These are phyloP conservation scores for Eurosta solidaginis DNA, from an alignment of 1,140 invertebrate species.

Conservation along the genomic window DNA sequence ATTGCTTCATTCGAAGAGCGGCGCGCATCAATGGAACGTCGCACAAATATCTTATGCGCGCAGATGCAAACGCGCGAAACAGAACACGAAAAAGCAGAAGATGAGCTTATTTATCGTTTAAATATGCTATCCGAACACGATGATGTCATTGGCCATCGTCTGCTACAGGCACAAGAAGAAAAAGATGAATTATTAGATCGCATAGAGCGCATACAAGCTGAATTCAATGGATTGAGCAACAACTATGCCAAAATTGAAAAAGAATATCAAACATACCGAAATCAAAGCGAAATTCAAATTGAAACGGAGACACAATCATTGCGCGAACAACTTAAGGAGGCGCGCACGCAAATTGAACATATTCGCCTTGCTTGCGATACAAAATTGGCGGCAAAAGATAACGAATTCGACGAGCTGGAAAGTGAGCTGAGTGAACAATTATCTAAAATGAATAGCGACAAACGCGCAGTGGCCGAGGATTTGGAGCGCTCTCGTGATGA, in stretches of 20 bases:
- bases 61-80: slow-evolving; percentile 64
- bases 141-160: slow-evolving; percentile 63
- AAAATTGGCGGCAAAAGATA: slow-evolving; percentile 62
- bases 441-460: slow-evolving; percentile 64
- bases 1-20: slow-evolving; percentile 64
- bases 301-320: slow-evolving; percentile 56
- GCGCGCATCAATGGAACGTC: slow-evolving; percentile 63
- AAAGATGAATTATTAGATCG: slow-evolving; percentile 61
- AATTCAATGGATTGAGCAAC: slow-evolving; percentile 34
- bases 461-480: slow-evolving; percentile 60
- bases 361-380: slow-evolving; percentile 63
- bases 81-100: slow-evolving; percentile 64
- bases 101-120: slow-evolving; percentile 63
- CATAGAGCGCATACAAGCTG: slow-evolving; percentile 38
- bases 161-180: slow-evolving; percentile 63
- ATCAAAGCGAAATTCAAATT: slow-evolving; percentile 36
- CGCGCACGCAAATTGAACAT: slow-evolving; percentile 63
- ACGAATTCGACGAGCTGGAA: slow-evolving; percentile 67
- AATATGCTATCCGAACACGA: slow-evolving; percentile 64
- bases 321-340: slow-evolving; percentile 55
- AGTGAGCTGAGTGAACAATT: slow-evolving; percentile 67
- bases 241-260: slow-evolving; percentile 38
- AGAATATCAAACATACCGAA: slow-evolving; percentile 36
- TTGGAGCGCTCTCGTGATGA: slow-evolving; percentile 63
- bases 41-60: slow-evolving; percentile 63